Percentiles rank a stretch among this genome's conserved stretches.
Evolutionary conservation across 2,797 vertebrate genomes (phyloP).

Genomic region (Sternarchorhynchus goeldii): DNA sequence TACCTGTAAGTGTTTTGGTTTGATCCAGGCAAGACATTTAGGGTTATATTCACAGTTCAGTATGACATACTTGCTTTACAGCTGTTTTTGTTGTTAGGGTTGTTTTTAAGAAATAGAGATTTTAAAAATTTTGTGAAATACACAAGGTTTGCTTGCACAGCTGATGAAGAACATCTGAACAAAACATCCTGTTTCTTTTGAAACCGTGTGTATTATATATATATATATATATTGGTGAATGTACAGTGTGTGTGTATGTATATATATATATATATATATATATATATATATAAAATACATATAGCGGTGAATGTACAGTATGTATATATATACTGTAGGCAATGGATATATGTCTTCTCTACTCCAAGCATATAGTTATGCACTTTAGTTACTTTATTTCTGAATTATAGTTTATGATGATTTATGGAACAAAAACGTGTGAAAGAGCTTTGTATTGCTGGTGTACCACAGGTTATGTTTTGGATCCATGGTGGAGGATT

Average conservation of each 20-base stretch:
- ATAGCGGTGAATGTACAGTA: background rate
- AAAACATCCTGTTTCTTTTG: background rate
- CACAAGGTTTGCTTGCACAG: background rate
- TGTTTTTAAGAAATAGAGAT: too few relatives aligned
- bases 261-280: background rate
- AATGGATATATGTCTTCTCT: too few relatives aligned
- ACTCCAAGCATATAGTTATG: background rate
- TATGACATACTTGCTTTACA: background rate
- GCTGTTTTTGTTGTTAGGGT: background rate
- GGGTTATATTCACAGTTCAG: background rate
- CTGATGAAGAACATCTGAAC: background rate
- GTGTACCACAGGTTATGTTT: conserved; percentile 77
- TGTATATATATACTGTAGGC: background rate
- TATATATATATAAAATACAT: too few relatives aligned
- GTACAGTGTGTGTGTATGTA: background rate
- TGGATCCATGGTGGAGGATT: conserved; percentile 81
- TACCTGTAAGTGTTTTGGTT: conserved; percentile 65
- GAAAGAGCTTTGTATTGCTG: conserved; percentile 6
- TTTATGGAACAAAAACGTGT: background rate
- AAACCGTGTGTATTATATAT: background rate
- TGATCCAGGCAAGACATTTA: background rate
- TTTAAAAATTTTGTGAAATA: too few relatives aligned
- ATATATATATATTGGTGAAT: background rate
- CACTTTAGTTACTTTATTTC: background rate
- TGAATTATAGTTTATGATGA: background rate